Base-by-base conservation (phyloP, 2,113 vertebrate genomes). In the Natator depressus region DNA sequence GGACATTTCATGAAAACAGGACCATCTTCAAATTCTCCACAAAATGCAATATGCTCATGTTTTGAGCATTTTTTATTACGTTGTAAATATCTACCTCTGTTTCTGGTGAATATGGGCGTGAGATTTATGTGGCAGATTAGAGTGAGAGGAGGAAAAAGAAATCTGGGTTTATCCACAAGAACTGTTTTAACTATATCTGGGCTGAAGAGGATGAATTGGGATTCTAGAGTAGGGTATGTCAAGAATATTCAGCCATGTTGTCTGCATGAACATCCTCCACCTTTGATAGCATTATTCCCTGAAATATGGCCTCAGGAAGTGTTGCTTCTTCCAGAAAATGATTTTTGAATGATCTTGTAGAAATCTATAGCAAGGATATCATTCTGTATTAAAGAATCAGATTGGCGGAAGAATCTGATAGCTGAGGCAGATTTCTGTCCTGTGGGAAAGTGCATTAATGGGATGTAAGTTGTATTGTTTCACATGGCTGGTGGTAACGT, bases 281-380 rank as follows among this genome's bases (percentile, higher is more conserved):
- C 87, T 47, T 78, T 47, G 35, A 38, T 72, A 38, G 17, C n/a
- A 72, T 72, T 47, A 47, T 78, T 47, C 42, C 24, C 42, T 14
- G 75, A 76, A 76, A 27, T 76, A 42, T 75, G 69, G 38, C 69
- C 31, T 65, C 6, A 35, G 27, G 31, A 65, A 42, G n/a, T 42
- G 5, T 76, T 46, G 22, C 42, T 25, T 78, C 42, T 47, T 78
- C 6, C 75, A 78, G 62, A 89, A 93, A 93, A 86, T 1, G 0
- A 95, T 72, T 86, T 93, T 89, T 91, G 82, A 72, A 10, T 79
- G 57, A 93, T 20, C 4, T 88, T 46, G 8, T 78, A 93, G 89
- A 89, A 5, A 16, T 35, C 51, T 27, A 86, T 19, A 72, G 72
- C 62, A 12, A 75, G 88, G 84, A 80, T 1, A 38, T 51, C 91